Conservation (phyloP, 2,888 invertebrate genomes). For the Lepidochrysops patricia region DNA sequence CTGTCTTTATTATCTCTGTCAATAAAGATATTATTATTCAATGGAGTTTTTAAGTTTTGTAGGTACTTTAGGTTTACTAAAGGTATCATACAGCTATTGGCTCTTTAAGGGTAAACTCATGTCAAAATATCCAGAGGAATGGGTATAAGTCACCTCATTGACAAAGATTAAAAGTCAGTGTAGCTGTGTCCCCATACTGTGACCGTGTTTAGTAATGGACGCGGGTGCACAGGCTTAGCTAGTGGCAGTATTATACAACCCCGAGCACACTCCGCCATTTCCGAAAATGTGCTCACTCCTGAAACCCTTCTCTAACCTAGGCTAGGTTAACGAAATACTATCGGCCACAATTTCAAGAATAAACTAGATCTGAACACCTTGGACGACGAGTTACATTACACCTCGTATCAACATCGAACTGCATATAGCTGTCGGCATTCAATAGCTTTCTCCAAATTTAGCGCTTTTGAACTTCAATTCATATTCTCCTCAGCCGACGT, state of each 20-base stretch:
- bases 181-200: constrained; percentile 18
- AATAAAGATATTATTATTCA: background rate
- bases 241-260: constrained; percentile 31
- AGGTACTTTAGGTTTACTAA: too few relatives aligned
- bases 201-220: constrained; percentile 27
- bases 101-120: too few relatives aligned
- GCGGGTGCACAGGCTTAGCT: constrained; percentile 26
- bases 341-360: background rate
- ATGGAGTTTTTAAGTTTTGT: too few relatives aligned
- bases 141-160: background rate
- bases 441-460: too few relatives aligned
- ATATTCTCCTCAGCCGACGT: background rate
- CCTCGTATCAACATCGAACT: background rate
- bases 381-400: background rate
- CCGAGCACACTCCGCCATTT: constrained; percentile 12
- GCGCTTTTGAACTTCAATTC: too few relatives aligned
- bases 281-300: constrained; percentile 1
- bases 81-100: too few relatives aligned
- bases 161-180: background rate
- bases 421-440: too few relatives aligned
- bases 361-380: background rate
- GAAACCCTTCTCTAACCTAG: background rate
- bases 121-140: too few relatives aligned
- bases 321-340: background rate
- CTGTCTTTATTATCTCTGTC: background rate